These are phyloP conservation scores for Vimba vimba DNA, from an alignment of 2,113 vertebrate genomes.

Conservation along the genomic window DNA sequence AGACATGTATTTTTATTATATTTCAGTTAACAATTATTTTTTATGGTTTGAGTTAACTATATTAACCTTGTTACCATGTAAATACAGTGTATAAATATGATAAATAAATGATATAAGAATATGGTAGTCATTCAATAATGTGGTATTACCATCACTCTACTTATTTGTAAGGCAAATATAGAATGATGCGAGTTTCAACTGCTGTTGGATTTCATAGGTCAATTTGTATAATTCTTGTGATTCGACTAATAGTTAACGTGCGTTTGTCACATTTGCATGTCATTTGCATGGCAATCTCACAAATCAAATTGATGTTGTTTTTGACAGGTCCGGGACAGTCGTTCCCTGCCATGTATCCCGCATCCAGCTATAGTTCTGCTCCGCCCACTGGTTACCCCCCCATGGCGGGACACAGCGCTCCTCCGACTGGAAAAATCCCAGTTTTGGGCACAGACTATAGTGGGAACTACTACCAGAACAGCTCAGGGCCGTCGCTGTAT, in stretches of 20 bases:
- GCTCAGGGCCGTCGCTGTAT: slow-evolving; percentile 67
- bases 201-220: neutral
- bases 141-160: neutral
- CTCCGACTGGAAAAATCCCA: slow-evolving; percentile 82
- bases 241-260: neutral
- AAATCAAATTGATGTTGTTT: neutral
- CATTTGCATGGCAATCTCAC: neutral
- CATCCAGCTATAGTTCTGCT: slow-evolving; percentile 72
- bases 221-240: neutral
- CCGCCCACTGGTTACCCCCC: slow-evolving; percentile 76
- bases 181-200: neutral
- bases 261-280: neutral
- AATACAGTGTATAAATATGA: neutral
- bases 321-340: slow-evolving; percentile 83
- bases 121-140: neutral
- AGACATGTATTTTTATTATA: neutral
- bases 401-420: slow-evolving; percentile 76
- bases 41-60: neutral
- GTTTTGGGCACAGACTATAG: slow-evolving; percentile 76
- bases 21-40: neutral
- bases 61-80: neutral
- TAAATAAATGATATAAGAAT: neutral
- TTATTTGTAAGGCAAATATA: neutral
- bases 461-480: slow-evolving; percentile 80
- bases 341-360: slow-evolving; percentile 74